Base-by-base conservation (phyloP, 2,888 invertebrate genomes). In the Ichneumon xanthorius region DNA sequence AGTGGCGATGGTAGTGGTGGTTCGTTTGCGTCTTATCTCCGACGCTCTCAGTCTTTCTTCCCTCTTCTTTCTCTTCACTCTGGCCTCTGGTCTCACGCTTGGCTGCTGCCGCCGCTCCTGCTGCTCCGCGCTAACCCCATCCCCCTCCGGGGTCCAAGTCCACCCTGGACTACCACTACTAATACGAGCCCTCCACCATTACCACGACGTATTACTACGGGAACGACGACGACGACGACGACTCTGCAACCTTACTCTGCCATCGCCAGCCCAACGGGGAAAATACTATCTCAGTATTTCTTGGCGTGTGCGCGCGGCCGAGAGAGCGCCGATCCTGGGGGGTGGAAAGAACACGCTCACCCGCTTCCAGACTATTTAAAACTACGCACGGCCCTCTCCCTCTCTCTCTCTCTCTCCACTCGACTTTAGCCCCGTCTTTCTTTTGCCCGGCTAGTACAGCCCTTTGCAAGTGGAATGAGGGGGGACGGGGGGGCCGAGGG, bases 21-120 rank as follows among this genome's bases (percentile, higher is more conserved):
- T 93, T 94, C 93, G 93, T 94, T 94, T 94, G 93, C 93, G 93
- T 93, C 93, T 93, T 94, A 94, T 94, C 93, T 94, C 92, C 91
- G 92, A 92, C 93, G 92, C 92, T 92, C 90, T 71, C 80, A 78
- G 80, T 82, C 65, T 75, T 82, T 80, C 68, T 88, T 88, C 88
- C 88, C 85, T 82, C 86, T 81, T 86, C 79, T 84, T 82, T 82
- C 50, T 79, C 67, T 30, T 80, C 80, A 53, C 65, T 61, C 61
- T 61, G 61, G 61, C 68, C 61, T 22, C 77, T 79, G 80, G 65
- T 79, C 86, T 82, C 26, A 22, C 76, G 81, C 83, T 73, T 85
- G 61, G 61, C 88, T 88, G 87, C 82, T 78, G 48, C 48, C 80
- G 55, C 40, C 82, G 63, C 50, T 82, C 85, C 68, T 77, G 55